Conservation (phyloP, 2,797 vertebrate species). For the Cirrhinus molitorella region DNA sequence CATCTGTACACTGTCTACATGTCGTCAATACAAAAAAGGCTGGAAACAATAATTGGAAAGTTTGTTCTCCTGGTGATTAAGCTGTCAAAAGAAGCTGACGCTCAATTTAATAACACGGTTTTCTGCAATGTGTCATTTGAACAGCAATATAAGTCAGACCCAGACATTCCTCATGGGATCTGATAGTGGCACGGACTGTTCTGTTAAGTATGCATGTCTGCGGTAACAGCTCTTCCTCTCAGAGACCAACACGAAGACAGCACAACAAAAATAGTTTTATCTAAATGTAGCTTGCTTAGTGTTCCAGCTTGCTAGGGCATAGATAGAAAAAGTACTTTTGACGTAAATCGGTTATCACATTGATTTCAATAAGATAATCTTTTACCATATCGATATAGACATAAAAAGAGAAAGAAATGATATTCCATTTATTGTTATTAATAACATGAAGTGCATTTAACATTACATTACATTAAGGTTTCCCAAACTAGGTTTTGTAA, state of each 20-base stretch:
- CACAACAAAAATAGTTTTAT: not conserved
- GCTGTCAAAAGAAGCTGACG: slow-evolving; percentile 13
- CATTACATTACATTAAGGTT: too few relatives aligned
- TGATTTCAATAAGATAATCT: not conserved
- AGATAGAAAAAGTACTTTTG: not conserved
- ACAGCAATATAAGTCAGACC: not conserved
- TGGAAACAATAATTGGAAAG: not conserved
- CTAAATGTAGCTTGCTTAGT: not conserved
- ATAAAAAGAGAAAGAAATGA: too few relatives aligned
- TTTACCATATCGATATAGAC: too few relatives aligned
- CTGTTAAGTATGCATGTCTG: slow-evolving; percentile 8
- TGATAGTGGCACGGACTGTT: slow-evolving; percentile 1
- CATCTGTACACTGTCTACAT: not conserved
- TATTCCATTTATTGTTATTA: too few relatives aligned
- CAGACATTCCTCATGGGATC: slow-evolving; percentile 19
- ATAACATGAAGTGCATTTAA: too few relatives aligned
- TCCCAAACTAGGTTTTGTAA: not conserved
- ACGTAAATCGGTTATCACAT: not conserved
- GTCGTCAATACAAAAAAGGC: not conserved
- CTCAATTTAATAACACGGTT: not conserved
- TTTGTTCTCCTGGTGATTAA: slow-evolving; percentile 4
- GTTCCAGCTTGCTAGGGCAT: not conserved
- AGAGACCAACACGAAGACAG: not conserved
- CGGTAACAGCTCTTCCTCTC: not conserved
- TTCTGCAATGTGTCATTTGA: not conserved